Evolutionary conservation across 2,888 invertebrate species (phyloP).

Genomic region (Noctua pronuba): DNA sequence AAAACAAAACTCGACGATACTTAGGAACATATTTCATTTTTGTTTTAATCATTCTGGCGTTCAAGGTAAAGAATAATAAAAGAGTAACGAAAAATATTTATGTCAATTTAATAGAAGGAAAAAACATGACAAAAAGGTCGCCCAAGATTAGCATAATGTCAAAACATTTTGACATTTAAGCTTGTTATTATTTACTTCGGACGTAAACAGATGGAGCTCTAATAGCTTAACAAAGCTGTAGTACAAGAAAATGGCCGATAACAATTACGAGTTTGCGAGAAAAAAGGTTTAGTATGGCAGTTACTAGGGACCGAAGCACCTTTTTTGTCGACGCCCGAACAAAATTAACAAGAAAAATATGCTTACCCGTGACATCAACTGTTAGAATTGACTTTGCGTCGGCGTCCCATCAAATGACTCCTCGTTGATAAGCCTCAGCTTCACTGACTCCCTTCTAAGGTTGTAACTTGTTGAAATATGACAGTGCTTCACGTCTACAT

Average conservation of each 20-base stretch:
- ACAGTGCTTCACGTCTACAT: slow-evolving; percentile 87
- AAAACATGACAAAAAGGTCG: slow-evolving; percentile 24
- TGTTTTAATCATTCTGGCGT: not conserved
- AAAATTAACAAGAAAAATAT: slow-evolving; percentile 32
- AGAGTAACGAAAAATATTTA: slow-evolving; percentile 24
- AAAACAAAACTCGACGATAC: slow-evolving; percentile 9
- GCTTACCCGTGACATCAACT: slow-evolving; percentile 85
- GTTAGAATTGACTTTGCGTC: slow-evolving; percentile 88
- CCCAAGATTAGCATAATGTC: slow-evolving; percentile 56
- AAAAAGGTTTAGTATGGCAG: slow-evolving; percentile 35
- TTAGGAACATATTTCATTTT: not conserved
- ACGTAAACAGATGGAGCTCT: slow-evolving; percentile 30
- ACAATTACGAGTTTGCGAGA: slow-evolving; percentile 17
- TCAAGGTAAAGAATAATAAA: not conserved
- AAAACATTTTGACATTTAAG: slow-evolving; percentile 59
- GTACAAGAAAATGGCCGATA: slow-evolving; percentile 24
- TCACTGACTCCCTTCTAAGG: slow-evolving; percentile 86
- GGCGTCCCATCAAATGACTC: slow-evolving; percentile 86
- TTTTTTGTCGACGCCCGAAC: slow-evolving; percentile 34
- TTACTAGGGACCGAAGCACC: slow-evolving; percentile 6
- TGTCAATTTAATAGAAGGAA: slow-evolving; percentile 2
- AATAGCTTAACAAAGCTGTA: slow-evolving; percentile 13
- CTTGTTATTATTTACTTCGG: slow-evolving; percentile 42
- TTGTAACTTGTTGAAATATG: slow-evolving; percentile 89
- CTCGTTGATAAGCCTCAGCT: slow-evolving; percentile 86